A percentile compares a stretch with the other conserved stretches of the same genome.
These are phyloP conservation scores for Gymnodraco acuticeps DNA, from an alignment of 2,797 vertebrate species.

Conservation along the genomic window DNA sequence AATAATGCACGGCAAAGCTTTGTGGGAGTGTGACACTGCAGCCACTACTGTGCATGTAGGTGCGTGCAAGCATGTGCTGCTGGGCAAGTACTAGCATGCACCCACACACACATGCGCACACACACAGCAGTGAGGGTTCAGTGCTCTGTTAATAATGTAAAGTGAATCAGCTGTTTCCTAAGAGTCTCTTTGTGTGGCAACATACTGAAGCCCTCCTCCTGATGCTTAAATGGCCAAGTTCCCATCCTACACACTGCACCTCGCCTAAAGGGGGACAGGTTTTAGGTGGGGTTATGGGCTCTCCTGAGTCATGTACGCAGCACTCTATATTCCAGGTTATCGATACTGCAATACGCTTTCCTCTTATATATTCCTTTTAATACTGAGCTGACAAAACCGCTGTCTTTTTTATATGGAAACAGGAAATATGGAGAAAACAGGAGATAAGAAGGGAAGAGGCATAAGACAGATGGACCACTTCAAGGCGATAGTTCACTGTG, in stretches of 20 bases:
- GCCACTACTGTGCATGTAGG: constrained; percentile 9
- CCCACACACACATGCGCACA: background rate
- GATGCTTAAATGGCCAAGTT: constrained; percentile 63
- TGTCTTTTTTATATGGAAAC: constrained; percentile 13
- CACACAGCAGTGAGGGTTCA: constrained; percentile 57
- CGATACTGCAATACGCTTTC: constrained; percentile 42
- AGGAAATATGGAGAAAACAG: constrained; percentile 25
- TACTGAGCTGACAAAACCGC: constrained; percentile 8
- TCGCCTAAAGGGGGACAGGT: constrained; percentile 26
- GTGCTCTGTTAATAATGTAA: constrained; percentile 84
- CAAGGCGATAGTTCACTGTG: background rate
- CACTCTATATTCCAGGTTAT: constrained; percentile 39
- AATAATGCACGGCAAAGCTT: constrained; percentile 54
- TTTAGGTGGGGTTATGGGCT: constrained; percentile 4
- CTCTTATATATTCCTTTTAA: constrained; percentile 7
- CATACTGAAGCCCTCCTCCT: constrained; percentile 67
- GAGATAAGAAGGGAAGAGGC: constrained; percentile 8
- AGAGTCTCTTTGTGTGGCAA: constrained; percentile 81
- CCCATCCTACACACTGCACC: constrained; percentile 43
- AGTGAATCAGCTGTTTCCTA: constrained; percentile 78
- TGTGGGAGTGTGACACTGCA: constrained; percentile 20
- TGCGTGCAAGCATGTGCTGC: constrained; percentile 11
- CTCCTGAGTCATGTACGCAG: constrained; percentile 32
- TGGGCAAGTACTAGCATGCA: constrained; percentile 12
- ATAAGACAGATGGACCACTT: background rate